phyloP scores from a whole-genome alignment of 37 sponge, comb jelly and placozoan genomes.

The Haliclona indistincta region DNA sequence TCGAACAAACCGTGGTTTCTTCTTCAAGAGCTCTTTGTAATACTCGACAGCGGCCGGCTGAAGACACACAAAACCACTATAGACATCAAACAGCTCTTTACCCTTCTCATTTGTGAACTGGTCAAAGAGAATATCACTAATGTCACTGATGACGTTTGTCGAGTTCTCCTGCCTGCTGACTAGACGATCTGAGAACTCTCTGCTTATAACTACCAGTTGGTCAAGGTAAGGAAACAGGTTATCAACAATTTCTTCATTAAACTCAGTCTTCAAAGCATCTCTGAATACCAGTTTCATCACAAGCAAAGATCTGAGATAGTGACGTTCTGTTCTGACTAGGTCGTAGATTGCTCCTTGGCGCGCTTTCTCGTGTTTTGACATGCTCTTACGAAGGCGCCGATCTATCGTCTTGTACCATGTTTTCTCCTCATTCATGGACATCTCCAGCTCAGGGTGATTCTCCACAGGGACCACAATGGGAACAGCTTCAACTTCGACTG shows the following conservation, averaged over 20 bases:
- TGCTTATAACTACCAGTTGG: conserved; percentile 50
- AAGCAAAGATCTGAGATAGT: conserved; percentile 44
- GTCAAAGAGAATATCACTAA: conserved; percentile 52
- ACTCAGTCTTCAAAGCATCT: conserved; percentile 21
- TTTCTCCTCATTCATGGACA: conserved; percentile 19
- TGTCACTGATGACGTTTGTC: conserved; percentile 26
- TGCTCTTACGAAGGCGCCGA: conserved; percentile 27
- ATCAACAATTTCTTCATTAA: conserved; percentile 23
- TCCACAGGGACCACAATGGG: neutral
- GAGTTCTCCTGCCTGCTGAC: conserved; percentile 17
- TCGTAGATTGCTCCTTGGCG: conserved; percentile 74
- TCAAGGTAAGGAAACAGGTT: conserved; percentile 70
- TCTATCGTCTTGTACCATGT: conserved; percentile 61
- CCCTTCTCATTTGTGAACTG: conserved; percentile 52
- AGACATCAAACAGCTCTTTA: conserved; percentile 42
- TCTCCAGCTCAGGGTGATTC: conserved; percentile 28
- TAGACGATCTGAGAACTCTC: conserved; percentile 35
- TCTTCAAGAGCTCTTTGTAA: conserved; percentile 73
- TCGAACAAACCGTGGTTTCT: conserved; percentile 46
- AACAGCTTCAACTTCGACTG: neutral
- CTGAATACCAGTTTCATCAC: conserved; percentile 57
- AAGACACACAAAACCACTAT: conserved; percentile 48
- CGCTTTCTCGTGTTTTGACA: conserved; percentile 63
- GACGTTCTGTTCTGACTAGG: conserved; percentile 53
- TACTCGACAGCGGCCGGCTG: conserved; percentile 58